These are phyloP conservation scores for Lepilemur ruficaudatus DNA, from an alignment of 2,797 vertebrate genomes.

Conservation along the genomic window DNA sequence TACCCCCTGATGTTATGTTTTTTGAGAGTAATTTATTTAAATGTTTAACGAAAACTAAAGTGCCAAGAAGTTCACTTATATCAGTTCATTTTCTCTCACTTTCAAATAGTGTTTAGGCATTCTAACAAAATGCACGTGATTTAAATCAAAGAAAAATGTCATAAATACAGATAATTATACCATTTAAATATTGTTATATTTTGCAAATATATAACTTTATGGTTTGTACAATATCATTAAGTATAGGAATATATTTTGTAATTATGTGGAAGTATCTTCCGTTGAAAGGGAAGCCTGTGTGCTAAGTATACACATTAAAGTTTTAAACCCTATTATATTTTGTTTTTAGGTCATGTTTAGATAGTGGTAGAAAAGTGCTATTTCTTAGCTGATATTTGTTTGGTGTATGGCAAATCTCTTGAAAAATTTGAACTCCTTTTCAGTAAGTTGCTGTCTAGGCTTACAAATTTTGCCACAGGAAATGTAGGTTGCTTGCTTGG, in stretches of 20 bases:
- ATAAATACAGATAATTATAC: background rate
- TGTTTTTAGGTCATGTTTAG: slow-evolving; percentile 21
- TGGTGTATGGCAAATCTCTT: background rate
- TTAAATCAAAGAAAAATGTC: background rate
- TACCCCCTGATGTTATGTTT: background rate
- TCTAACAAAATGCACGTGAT: background rate
- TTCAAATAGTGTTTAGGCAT: background rate
- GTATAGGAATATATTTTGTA: background rate
- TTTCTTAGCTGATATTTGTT: background rate
- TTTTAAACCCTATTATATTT: slow-evolving; percentile 44
- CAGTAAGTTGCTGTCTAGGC: background rate
- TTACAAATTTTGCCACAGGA: background rate
- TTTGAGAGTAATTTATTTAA: slow-evolving; percentile 11
- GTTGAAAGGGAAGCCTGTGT: background rate
- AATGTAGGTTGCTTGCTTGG: background rate
- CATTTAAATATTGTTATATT: background rate
- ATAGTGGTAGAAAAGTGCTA: background rate
- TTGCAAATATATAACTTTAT: slow-evolving; percentile 26
- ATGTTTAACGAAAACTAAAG: background rate
- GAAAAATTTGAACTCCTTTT: background rate
- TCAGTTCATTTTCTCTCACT: slow-evolving; percentile 16
- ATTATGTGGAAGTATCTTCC: background rate
- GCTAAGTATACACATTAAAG: background rate
- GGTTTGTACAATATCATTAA: background rate
- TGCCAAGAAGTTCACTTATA: background rate